Conservation (phyloP, 2,888 invertebrate genomes). For the Uloborus plumipes region DNA sequence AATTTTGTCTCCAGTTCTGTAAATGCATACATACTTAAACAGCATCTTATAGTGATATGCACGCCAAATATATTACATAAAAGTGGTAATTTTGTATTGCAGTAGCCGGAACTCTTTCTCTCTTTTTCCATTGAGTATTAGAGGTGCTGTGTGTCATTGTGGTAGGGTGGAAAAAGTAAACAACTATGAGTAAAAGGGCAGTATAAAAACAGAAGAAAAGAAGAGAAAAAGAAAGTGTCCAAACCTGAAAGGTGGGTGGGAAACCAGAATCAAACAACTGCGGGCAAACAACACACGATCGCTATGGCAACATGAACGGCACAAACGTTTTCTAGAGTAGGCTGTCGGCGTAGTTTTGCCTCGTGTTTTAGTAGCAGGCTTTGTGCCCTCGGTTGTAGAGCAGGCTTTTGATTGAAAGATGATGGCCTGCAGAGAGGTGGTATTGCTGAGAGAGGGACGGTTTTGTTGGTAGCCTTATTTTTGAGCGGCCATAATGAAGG, state of each 20-base stretch:
- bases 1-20: too few species aligned
- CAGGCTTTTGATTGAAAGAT: conserved; percentile 46
- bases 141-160: conserved; percentile 3
- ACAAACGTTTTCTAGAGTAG: conserved; percentile 8
- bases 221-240: conserved; percentile 18
- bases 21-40: too few species aligned
- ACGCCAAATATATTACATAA: too few species aligned
- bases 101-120: too few species aligned
- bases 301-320: conserved; percentile 40
- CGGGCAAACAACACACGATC: conserved; percentile 44
- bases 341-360: not conserved
- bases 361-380: conserved; percentile 18
- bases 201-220: conserved; percentile 13
- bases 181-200: conserved; percentile 2
- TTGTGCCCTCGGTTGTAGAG: not conserved
- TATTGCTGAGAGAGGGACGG: not conserved
- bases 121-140: too few species aligned
- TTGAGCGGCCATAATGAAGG: not conserved
- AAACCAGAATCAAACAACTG: conserved; percentile 23
- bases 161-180: conserved; percentile 21
- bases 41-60: too few species aligned
- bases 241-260: conserved; percentile 15
- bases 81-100: too few species aligned
- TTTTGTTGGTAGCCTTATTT: too few species aligned
- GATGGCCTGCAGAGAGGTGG: conserved; percentile 16